A percentile compares a stretch with the other conserved stretches of the same genome.
Conservation (phyloP, 1,140 invertebrate genomes). For the Pachypsylla venusta region DNA sequence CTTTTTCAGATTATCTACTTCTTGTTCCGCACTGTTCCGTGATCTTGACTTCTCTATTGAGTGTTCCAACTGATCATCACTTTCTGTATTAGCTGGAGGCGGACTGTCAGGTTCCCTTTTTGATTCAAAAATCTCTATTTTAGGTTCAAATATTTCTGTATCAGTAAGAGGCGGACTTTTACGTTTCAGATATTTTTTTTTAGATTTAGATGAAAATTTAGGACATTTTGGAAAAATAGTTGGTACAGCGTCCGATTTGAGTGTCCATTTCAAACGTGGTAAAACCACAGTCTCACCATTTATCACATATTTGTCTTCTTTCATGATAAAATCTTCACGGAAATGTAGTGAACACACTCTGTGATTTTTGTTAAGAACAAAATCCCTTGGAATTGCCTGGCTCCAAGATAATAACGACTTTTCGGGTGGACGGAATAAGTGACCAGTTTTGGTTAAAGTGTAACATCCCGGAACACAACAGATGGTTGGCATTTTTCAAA, state of each 20-base stretch:
- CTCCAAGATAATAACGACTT: background rate
- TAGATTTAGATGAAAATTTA: background rate
- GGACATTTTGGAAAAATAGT: background rate
- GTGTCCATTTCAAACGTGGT: background rate
- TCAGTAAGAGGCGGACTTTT: no score
- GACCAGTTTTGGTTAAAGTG: background rate
- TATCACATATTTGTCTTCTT: background rate
- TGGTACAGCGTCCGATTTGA: background rate
- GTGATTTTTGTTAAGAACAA: background rate
- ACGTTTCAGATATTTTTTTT: no score
- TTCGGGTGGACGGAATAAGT: background rate
- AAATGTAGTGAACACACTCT: background rate
- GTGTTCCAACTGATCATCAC: background rate
- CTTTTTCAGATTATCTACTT: background rate
- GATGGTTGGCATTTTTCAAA: background rate
- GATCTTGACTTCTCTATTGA: background rate
- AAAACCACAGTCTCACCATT: background rate
- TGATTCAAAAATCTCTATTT: background rate
- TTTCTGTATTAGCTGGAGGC: background rate
- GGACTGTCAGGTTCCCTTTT: background rate
- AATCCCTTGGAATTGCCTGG: background rate
- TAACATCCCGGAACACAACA: slow-evolving; percentile 2
- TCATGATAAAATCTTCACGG: background rate
- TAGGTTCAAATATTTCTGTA: background rate
- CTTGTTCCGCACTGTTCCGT: background rate